Evolutionary conservation across 1,140 invertebrate genomes (phyloP), one percentile per base, ranked within the genome.

Genomic region (Aphelinus atriplicis): DNA sequence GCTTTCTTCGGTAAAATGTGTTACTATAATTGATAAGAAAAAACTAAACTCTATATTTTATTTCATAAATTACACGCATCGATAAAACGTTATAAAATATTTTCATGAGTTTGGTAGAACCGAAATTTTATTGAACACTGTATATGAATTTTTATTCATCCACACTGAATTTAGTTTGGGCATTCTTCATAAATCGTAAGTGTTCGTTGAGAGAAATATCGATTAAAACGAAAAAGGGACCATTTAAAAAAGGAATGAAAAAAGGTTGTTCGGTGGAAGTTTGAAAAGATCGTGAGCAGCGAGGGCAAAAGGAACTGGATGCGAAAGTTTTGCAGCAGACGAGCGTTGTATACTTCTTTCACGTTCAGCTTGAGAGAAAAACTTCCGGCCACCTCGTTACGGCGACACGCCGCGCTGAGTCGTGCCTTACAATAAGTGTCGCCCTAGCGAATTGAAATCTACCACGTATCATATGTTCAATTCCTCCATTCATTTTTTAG

Each of bases 311-410:
- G 64, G 64, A 55, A 51, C n/a, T 53, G 64, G 51, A 66, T 55
- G 64, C 2, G 64, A 66, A 66, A 66, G 5, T 66, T 66, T 66
- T 45, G 26, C 5, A 55, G 42, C 47, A 46, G 7, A 10, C 51
- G 64, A 66, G 43, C 9, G 26, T 66, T 66, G 51, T 66, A 66
- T 66, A 66, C 42, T 55, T 66, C 64, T 55, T 66, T 56, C 26
- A n/a, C 62, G 48, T 51, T 64, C 47, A 3, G 48, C 47, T 64
- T 43, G n/a, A 55, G 55, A 55, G 65, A 67, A 67, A 67, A 67
- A 67, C n/a, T 67, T 67, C 55, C 51, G 55, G 55, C 65, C 53
- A 56, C 7, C 65, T 67, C 55, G 50, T 67, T 67, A 67, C 45
- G 10, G 26, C 10, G 55, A 56, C 65, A 67, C 65, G 65, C 53